Evolutionary conservation across 2,797 vertebrate species (phyloP).

Genomic region (Pseudochirops corinnae): DNA sequence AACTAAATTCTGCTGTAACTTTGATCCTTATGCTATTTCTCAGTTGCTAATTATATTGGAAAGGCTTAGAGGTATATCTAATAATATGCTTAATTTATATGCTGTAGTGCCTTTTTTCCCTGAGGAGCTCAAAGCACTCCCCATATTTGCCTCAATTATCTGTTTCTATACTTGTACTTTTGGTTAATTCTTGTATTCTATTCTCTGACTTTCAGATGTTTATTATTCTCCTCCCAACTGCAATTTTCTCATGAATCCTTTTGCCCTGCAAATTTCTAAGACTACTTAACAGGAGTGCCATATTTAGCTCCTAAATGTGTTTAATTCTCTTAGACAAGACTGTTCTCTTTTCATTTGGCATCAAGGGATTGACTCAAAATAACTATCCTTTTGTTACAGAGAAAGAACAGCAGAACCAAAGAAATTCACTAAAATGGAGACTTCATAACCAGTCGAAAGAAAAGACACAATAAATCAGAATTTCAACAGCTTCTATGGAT

Average conservation of each 20-base stretch:
- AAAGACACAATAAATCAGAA: slow-evolving; percentile 67
- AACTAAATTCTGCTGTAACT: slow-evolving; percentile 42
- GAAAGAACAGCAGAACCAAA: slow-evolving; percentile 75
- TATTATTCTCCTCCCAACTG: slow-evolving; percentile 72
- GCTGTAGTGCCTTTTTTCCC: slow-evolving; percentile 31
- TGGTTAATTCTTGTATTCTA: slow-evolving; percentile 63
- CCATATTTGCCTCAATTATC: slow-evolving; percentile 67
- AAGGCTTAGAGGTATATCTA: slow-evolving; percentile 19
- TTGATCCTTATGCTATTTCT: slow-evolving; percentile 32
- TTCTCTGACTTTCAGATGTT: slow-evolving; percentile 73
- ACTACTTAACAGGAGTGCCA: slow-evolving; percentile 77
- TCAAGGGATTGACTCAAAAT: slow-evolving; percentile 82
- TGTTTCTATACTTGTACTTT: slow-evolving; percentile 61
- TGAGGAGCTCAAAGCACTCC: slow-evolving; percentile 47
- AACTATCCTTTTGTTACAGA: slow-evolving; percentile 78
- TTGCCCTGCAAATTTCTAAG: slow-evolving; percentile 79
- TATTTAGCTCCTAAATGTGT: slow-evolving; percentile 80
- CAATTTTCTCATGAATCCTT: slow-evolving; percentile 77
- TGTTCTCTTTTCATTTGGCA: slow-evolving; percentile 78
- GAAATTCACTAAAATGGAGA: slow-evolving; percentile 73
- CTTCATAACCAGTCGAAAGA: slow-evolving; percentile 68
- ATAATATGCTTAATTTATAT: slow-evolving; percentile 59
- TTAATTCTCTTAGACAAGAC: slow-evolving; percentile 77
- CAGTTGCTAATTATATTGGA: slow-evolving; percentile 48
- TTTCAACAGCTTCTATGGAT: slow-evolving; percentile 56